Evolutionary conservation across 2,797 vertebrate species (phyloP), one percentile per base, ranked within the genome.

Genomic region (Tragelaphus oryx): DNA sequence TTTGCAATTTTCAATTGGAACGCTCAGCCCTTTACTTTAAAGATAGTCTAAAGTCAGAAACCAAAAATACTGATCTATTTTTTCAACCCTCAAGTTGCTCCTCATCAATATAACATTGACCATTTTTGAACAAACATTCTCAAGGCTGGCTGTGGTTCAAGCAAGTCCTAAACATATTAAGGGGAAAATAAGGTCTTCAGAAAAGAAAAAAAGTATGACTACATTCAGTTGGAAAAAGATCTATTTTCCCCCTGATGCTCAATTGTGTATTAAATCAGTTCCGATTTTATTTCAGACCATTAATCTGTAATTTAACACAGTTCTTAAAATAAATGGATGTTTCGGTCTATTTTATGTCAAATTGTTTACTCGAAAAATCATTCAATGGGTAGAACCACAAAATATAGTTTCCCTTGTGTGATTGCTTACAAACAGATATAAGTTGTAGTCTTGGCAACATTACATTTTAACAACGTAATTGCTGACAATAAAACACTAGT

Each of bases 261-360:
- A 95, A 91, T 96, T 91, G 94, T 90, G 37, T 75, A 91, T 93
- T 96, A 95, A 94, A 82, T 96, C 92, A 92, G 87, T 89, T 96
- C 89, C 79, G 30, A 92, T 94, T 97, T 96, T 96, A 96, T 87
- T 96, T 96, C 91, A 80, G 84, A 76, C 26, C 91, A 91, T 86
- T 96, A 82, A 91, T 93, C 79, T 95, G 55, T 94, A 97, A 92
- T 92, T 96, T 91, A 96, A 94, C 80, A 91, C 90, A 93, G 68
- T 28, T 96, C 68, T 94, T 92, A 94, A 97, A 93, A 91, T 89
- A 95, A 96, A 96, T 83, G 74, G 48, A 93, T 92, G 30, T 62
- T 91, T 95, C 12, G 3, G 80, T 95, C 78, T 93, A 81, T 94
- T 95, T 95, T 96, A 89, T 87, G 76, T 83, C 52, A 86, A 59